These are phyloP conservation scores for Beris morrisii DNA, from an alignment of 2,888 invertebrate genomes.

Conservation along the genomic window DNA sequence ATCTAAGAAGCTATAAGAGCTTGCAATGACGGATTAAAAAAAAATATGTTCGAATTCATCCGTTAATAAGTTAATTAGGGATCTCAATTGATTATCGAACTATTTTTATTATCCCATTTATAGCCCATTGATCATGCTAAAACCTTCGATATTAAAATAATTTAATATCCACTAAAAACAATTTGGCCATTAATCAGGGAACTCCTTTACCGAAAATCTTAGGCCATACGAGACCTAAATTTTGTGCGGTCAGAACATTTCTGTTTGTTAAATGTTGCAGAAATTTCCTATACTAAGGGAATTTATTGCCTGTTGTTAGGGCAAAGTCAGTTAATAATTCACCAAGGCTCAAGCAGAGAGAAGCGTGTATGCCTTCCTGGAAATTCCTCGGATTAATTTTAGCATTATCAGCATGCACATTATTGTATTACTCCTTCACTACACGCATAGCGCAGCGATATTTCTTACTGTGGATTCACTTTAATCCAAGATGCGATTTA, in stretches of 20 bases:
- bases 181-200: slow-evolving; percentile 29
- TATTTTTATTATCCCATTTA: no score
- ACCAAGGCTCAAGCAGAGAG: slow-evolving; percentile 22
- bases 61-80: no score
- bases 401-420: slow-evolving; percentile 32
- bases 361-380: slow-evolving; percentile 15
- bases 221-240: neutral
- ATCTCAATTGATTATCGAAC: no score
- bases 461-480: slow-evolving; percentile 21
- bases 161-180: slow-evolving; percentile 1
- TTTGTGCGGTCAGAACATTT: slow-evolving; percentile 24
- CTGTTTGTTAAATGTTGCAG: slow-evolving; percentile 33
- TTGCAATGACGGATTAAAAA: no score
- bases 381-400: slow-evolving; percentile 27
- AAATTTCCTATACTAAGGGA: slow-evolving; percentile 19
- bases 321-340: slow-evolving; percentile 30
- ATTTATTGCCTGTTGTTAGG: slow-evolving; percentile 27
- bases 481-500: slow-evolving; percentile 29
- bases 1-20: no score
- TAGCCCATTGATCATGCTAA: no score
- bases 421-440: slow-evolving; percentile 25
- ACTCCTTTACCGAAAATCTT: slow-evolving; percentile 30
- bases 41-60: no score
- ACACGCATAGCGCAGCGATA: slow-evolving; percentile 5
- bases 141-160: no score